Base-by-base conservation (phyloP, 1,140 invertebrate genomes). In the Eulimnadia texana region DNA sequence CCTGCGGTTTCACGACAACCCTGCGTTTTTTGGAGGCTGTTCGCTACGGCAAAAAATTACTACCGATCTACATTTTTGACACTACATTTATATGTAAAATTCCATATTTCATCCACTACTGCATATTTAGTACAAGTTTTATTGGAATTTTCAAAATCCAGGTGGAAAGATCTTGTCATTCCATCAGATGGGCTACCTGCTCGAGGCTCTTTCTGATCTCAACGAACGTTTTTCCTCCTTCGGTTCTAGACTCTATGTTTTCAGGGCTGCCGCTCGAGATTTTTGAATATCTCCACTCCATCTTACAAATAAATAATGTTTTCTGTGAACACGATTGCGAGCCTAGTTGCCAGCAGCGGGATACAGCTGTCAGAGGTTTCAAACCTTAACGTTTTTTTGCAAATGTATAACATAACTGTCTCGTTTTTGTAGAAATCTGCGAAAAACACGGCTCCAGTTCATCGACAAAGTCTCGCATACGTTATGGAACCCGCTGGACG, bases 271-370 rank as follows among this genome's bases (percentile, higher is more conserved):
- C 82, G 16, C 71, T 76, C 23, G 76, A 81, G 60, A 76, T 82
- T 0, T 78, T 86, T 62, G 77, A 78, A n/a, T 69, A 77, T 49
- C 66, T 85, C 22, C 55, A 53, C 13, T 24, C 19, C 11, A n/a
- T 10, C 24, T 22, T 33, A 9, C 2, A 16, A 2, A 13, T 63
- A n/a, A 42, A 59, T 9, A 28, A 63, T 19, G 27, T 79, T 55
- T 81, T 74, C 66, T 84, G 82, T 70, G 84, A 86, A 67, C 63
- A 73, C 71, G 84, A 86, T 67, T 82, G 82, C 66, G 84, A 86
- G 70, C 82, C 84, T 0, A 79, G 84, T 53, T 86, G 83, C 82
- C 76, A 75, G 1, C 66, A 72, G 1, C 72, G 83, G 28, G 84
- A 86, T 70, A 72, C 78, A n/a, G 64, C 68, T 3, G 78, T 84